A percentile compares a stretch with the other conserved stretches of the same genome.
These are phyloP conservation scores for Pyrrhosoma nymphula DNA, from an alignment of 2,888 invertebrate genomes.

Conservation along the genomic window DNA sequence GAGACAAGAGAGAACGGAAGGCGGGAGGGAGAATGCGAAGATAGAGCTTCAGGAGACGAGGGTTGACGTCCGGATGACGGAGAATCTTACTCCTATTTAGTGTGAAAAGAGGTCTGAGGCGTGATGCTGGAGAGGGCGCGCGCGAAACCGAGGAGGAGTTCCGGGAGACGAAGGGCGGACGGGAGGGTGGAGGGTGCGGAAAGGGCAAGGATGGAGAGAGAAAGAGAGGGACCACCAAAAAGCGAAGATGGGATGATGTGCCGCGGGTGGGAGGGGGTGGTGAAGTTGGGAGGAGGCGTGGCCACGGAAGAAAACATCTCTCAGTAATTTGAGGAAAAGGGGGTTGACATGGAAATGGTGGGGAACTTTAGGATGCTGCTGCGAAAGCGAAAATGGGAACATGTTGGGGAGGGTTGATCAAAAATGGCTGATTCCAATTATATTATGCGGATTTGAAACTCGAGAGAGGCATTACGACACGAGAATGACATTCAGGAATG, in stretches of 20 bases:
- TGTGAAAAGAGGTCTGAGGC: conserved; percentile 22
- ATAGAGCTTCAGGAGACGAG: conserved; percentile 13
- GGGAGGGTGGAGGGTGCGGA: not conserved
- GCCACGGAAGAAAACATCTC: not conserved
- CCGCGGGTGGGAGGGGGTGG: not conserved
- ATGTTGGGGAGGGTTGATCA: not conserved
- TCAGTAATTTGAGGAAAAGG: not conserved
- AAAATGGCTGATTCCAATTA: conserved; percentile 12
- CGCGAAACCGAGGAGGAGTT: not conserved
- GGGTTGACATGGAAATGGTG: conserved; percentile 11
- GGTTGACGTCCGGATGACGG: conserved; percentile 46
- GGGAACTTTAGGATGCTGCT: not conserved
- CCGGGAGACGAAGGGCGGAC: too few species aligned
- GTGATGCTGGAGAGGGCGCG: not conserved
- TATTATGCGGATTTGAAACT: not conserved
- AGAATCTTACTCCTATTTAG: conserved; percentile 34
- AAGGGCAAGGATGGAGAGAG: not conserved
- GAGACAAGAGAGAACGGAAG: not conserved
- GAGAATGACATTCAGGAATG: too few species aligned
- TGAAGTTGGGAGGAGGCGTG: not conserved
- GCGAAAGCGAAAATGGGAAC: not conserved
- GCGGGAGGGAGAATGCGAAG: not conserved
- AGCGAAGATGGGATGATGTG: not conserved
- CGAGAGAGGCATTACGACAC: too few species aligned
- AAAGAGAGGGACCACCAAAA: not conserved